These are phyloP conservation scores for Lemur catta DNA, from an alignment of 2,797 vertebrate species.

Conservation along the genomic window DNA sequence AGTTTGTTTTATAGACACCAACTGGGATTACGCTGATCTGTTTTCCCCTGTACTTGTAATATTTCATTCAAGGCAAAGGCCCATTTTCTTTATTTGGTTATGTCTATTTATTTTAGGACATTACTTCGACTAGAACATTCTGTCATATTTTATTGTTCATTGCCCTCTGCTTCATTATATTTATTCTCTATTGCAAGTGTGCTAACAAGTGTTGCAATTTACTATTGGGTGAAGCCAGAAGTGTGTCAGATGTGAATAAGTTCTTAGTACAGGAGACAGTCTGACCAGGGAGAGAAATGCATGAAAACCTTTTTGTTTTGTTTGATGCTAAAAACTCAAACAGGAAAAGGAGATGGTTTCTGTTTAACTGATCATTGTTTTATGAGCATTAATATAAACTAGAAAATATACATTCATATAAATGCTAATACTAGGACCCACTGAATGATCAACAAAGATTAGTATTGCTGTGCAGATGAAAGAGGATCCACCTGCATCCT, in stretches of 20 bases:
- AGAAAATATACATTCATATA: background rate
- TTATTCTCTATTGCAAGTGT: background rate
- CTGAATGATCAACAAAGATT: background rate
- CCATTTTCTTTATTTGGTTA: background rate
- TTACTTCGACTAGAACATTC: background rate
- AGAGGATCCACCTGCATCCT: background rate
- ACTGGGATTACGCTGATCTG: background rate
- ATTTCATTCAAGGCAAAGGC: background rate
- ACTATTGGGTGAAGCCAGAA: background rate
- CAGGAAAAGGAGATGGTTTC: background rate
- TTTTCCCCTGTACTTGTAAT: background rate
- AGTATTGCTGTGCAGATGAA: background rate
- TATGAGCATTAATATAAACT: background rate
- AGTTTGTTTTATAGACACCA: background rate
- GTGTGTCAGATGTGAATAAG: background rate
- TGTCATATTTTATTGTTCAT: background rate
- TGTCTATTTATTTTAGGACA: conserved; percentile 42
- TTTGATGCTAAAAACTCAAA: background rate
- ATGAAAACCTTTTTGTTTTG: background rate
- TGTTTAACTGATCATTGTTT: background rate
- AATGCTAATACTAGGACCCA: background rate
- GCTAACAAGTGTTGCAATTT: background rate
- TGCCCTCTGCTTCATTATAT: background rate
- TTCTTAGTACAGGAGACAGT: background rate
- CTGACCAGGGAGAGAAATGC: background rate